Conservation (phyloP, 2,113 vertebrate species). For the Nesogale talazaci region DNA sequence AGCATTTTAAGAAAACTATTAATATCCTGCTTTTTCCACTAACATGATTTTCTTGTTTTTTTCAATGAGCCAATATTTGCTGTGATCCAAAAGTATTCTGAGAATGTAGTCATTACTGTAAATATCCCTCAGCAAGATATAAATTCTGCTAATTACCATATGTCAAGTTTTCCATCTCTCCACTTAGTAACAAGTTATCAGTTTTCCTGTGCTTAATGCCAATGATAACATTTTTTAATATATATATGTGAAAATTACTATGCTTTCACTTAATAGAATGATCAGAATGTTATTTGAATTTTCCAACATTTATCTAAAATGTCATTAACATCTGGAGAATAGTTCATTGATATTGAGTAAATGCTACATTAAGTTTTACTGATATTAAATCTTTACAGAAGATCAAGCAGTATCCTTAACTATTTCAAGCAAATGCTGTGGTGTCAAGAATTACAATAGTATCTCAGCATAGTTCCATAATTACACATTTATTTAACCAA, state of each 20-base stretch:
- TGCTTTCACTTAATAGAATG: background rate
- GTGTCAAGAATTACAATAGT: constrained; percentile 60
- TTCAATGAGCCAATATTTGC: constrained; percentile 69
- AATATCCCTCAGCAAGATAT: constrained; percentile 64
- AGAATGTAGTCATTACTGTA: constrained; percentile 65
- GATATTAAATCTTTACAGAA: constrained; percentile 28
- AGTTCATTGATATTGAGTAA: constrained; percentile 38
- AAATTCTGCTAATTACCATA: constrained; percentile 62
- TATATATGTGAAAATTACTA: background rate
- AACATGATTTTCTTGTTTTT: constrained; percentile 52
- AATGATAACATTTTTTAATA: constrained; percentile 4
- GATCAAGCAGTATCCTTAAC: constrained; percentile 4
- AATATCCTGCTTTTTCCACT: constrained; percentile 64
- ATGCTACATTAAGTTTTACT: constrained; percentile 51
- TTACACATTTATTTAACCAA: constrained; percentile 84
- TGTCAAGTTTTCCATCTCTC: constrained; percentile 47
- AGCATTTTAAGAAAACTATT: constrained; percentile 67
- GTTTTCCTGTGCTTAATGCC: background rate
- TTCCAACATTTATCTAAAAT: constrained; percentile 3
- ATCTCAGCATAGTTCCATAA: constrained; percentile 73
- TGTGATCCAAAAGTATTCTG: constrained; percentile 63
- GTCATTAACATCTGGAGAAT: constrained; percentile 37
- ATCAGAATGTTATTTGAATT: background rate
- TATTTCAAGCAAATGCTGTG: constrained; percentile 44
- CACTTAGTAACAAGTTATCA: constrained; percentile 27